A percentile compares a stretch with the other conserved stretches of the same genome.
These are phyloP conservation scores for Apostichopus japonicus DNA, from an alignment of 35 echinoderm and acorn worm genomes.

Conservation along the genomic window DNA sequence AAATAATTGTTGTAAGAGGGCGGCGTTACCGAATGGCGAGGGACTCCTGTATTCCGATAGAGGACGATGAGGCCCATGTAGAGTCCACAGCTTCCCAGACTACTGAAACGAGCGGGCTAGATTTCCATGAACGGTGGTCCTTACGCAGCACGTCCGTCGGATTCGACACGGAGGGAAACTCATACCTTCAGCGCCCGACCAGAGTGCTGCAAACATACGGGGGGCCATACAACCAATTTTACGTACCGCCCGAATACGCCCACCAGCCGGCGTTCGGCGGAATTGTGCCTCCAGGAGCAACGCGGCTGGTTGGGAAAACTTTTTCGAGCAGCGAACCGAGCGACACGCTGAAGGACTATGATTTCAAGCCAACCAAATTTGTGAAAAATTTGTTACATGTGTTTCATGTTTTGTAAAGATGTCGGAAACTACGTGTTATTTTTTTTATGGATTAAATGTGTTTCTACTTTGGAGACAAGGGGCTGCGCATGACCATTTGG, in stretches of 20 bases:
- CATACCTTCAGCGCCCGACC: too few species aligned
- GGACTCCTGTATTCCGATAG: neutral
- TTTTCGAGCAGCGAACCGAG: neutral
- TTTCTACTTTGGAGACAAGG: too few species aligned
- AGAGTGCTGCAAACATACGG: neutral
- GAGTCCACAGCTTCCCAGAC: neutral
- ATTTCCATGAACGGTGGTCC: too few species aligned
- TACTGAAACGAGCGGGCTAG: neutral
- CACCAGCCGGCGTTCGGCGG: neutral
- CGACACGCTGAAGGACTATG: neutral
- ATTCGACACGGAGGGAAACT: too few species aligned
- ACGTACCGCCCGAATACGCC: conserved; percentile 4
- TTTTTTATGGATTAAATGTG: too few species aligned
- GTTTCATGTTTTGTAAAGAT: too few species aligned
- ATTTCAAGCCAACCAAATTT: too few species aligned
- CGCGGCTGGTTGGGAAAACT: neutral
- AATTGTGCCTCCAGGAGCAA: conserved; percentile 1
- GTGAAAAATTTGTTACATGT: too few species aligned
- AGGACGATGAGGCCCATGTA: neutral
- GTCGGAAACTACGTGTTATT: too few species aligned
- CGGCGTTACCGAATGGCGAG: neutral
- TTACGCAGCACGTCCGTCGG: too few species aligned
- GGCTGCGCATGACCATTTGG: too few species aligned
- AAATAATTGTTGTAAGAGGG: neutral
- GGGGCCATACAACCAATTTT: neutral